Evolutionary conservation across 2,888 invertebrate genomes (phyloP).

Genomic region (Syrista parreyssii): DNA sequence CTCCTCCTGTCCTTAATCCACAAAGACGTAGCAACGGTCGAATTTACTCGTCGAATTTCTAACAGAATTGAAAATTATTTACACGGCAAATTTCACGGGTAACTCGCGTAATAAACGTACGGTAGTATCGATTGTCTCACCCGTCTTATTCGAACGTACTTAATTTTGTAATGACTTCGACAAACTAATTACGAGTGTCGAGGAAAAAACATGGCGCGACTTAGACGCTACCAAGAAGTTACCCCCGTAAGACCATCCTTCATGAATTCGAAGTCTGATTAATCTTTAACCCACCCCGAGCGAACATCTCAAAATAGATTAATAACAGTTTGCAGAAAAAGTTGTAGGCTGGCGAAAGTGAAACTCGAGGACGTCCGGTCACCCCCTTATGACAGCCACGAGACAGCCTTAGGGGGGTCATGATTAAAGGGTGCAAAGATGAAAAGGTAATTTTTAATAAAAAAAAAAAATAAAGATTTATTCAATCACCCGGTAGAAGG

Average conservation of each 20-base stretch:
- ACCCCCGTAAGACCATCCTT: not conserved
- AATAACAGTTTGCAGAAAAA: not conserved
- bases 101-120: too few species aligned
- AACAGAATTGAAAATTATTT: not conserved
- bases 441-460: not conserved
- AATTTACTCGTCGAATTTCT: not conserved
- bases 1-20: not conserved
- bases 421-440: too few species aligned
- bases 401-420: not conserved
- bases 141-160: not conserved
- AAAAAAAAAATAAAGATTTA: not conserved
- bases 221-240: not conserved
- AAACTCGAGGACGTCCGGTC: not conserved
- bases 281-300: not conserved
- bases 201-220: not conserved
- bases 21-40: not conserved
- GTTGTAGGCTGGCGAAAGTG: not conserved
- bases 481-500: not conserved
- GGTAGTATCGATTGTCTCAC: not conserved
- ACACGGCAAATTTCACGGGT: too few species aligned
- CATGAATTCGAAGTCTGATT: not conserved
- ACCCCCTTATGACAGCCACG: not conserved
- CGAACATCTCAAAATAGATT: not conserved
- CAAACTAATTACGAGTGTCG: constrained; percentile 28
- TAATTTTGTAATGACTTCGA: constrained; percentile 34